These are phyloP conservation scores for Lophius americanus DNA, from an alignment of 2,797 vertebrate genomes.

Conservation along the genomic window DNA sequence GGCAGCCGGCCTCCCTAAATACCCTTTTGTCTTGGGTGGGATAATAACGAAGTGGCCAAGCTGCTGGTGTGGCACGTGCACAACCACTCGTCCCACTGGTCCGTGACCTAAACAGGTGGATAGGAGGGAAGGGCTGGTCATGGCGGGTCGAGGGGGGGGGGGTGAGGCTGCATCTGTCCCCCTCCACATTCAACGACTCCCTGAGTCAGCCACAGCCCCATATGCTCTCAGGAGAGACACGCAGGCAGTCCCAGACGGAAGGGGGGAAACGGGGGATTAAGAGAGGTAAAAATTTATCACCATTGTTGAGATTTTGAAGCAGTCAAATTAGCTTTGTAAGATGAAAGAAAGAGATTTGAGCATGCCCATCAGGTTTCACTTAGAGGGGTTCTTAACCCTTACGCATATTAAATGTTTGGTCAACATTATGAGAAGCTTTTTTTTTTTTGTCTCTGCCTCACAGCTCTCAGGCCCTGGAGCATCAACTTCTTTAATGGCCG, in stretches of 20 bases:
- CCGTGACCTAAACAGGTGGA: slow-evolving; percentile 82
- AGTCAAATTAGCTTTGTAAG: slow-evolving; percentile 71
- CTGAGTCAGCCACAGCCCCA: slow-evolving; percentile 75
- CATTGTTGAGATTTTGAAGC: slow-evolving; percentile 53
- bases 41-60: slow-evolving; percentile 77
- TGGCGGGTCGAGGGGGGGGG: slow-evolving; percentile 39
- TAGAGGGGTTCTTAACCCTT: slow-evolving; percentile 38
- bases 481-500: slow-evolving; percentile 25
- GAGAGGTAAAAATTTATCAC: slow-evolving; percentile 65
- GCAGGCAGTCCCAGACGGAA: slow-evolving; percentile 64
- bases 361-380: slow-evolving; percentile 55
- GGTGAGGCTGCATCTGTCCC: slow-evolving; percentile 77
- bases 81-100: slow-evolving; percentile 68
- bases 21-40: slow-evolving; percentile 79
- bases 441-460: slow-evolving; percentile 30
- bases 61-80: slow-evolving; percentile 79
- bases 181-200: slow-evolving; percentile 71
- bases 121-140: slow-evolving; percentile 56
- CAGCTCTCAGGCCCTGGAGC: slow-evolving; percentile 17
- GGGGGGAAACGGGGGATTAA: slow-evolving; percentile 58
- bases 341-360: slow-evolving; percentile 45
- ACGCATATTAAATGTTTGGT: slow-evolving; percentile 53
- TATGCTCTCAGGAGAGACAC: slow-evolving; percentile 77
- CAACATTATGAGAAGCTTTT: slow-evolving; percentile 29
- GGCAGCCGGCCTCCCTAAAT: slow-evolving; percentile 80